Percentiles rank a stretch among this genome's conserved stretches.
Conservation (phyloP, 2,888 invertebrate species). For the Meganola albula region DNA sequence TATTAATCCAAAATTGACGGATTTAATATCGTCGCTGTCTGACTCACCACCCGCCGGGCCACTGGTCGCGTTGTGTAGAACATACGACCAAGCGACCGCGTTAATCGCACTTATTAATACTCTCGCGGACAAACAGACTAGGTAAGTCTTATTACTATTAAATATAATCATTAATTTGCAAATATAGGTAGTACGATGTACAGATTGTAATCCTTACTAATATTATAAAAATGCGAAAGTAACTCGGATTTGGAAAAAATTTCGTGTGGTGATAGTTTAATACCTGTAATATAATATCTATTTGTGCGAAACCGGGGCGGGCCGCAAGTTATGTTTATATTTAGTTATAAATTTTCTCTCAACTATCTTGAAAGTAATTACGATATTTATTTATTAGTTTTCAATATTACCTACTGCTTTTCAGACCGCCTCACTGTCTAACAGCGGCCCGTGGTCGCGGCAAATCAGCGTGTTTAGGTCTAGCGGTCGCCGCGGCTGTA, state of each 20-base stretch:
- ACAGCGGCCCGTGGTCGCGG: constrained; percentile 98
- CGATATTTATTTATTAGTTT: too few species aligned
- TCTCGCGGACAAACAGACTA: constrained; percentile 91
- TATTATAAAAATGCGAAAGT: too few species aligned
- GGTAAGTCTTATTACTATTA: too few species aligned
- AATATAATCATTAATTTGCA: too few species aligned
- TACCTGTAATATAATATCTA: too few species aligned
- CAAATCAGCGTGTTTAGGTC: constrained; percentile 97
- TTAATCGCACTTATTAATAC: constrained; percentile 96
- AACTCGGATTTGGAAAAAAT: too few species aligned
- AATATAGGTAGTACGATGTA: too few species aligned
- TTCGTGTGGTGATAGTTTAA: too few species aligned
- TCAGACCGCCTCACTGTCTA: constrained; percentile 93
- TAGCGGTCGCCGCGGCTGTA: constrained; percentile 92
- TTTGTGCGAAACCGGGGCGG: too few species aligned
- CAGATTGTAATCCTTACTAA: not conserved
- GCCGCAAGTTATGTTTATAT: too few species aligned
- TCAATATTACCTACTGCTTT: constrained; percentile 16
- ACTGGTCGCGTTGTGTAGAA: constrained; percentile 92
- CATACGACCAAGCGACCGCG: constrained; percentile 95
- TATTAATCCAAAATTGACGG: constrained; percentile 78
- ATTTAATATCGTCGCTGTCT: constrained; percentile 87
- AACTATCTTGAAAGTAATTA: too few species aligned
- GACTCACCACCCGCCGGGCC: constrained; percentile 96
- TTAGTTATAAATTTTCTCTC: too few species aligned